These are phyloP conservation scores for Drosophila trapezifrons DNA, from an alignment of 1,140 invertebrate species.

Conservation along the genomic window DNA sequence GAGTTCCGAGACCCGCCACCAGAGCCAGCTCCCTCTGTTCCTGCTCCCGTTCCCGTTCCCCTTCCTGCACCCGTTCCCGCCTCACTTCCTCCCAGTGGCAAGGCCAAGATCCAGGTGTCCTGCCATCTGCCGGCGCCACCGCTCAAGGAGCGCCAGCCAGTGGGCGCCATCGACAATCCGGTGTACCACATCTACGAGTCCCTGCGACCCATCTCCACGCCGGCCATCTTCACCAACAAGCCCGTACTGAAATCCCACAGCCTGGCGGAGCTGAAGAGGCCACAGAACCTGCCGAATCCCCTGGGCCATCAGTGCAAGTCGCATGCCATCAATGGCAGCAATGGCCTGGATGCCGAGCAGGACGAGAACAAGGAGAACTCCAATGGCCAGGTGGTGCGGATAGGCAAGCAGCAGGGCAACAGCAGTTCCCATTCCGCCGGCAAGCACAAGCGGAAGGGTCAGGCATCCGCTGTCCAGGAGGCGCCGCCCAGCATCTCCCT, in stretches of 20 bases:
- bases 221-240: conserved; percentile 84
- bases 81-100: conserved; percentile 22
- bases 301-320: conserved; percentile 59
- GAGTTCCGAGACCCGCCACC: conserved; percentile 87
- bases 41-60: neutral
- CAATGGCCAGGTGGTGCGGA: conserved; percentile 32
- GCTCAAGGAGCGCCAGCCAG: conserved; percentile 72
- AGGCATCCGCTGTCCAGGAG: conserved; percentile 35
- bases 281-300: conserved; percentile 38
- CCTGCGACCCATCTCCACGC: conserved; percentile 84
- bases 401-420: conserved; percentile 27
- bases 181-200: conserved; percentile 92
- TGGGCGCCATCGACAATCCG: conserved; percentile 88
- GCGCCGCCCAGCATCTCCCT: conserved; percentile 69
- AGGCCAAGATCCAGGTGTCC: conserved; percentile 43
- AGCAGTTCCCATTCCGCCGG: conserved; percentile 11
- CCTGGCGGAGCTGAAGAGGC: conserved; percentile 85
- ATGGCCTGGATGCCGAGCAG: conserved; percentile 50
- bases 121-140: conserved; percentile 52
- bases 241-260: conserved; percentile 86
- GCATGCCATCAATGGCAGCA: conserved; percentile 29
- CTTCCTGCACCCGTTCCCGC: neutral
- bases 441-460: conserved; percentile 61
- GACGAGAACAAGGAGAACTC: conserved; percentile 79
- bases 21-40: conserved; percentile 45